Evolutionary conservation across 2,888 invertebrate genomes (phyloP), one percentile per base, ranked within the genome.

Genomic region (Acanthosepion pharaonis): DNA sequence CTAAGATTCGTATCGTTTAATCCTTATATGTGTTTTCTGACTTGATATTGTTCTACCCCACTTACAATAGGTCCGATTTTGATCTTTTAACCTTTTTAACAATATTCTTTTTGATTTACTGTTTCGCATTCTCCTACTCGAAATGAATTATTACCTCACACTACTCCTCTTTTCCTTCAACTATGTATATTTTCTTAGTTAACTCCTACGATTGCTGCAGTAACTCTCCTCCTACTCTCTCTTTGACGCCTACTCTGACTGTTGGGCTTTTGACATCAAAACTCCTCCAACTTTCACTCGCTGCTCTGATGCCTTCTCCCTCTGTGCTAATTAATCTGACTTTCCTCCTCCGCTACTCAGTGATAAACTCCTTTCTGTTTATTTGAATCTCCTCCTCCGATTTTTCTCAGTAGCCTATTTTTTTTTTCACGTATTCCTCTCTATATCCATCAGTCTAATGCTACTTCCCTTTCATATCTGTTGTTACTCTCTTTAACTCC

Each of bases 121-220:
- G n/a, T 78, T 78, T 78, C 78, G 78, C 78, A 78, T 78, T 78
- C 23, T 59, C 59, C 59, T 23, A 59, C 59, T 59, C n/a, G 11
- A 78, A 78, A 78, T 78, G 78, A 78, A 78, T 78, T n/a, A 78
- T 78, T 78, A 78, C 78, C 78, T 78, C 78, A 78, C n/a, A n/a
- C n/a, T 11, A 8, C 11, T 18, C n/a, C 48, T 28, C 20, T 92
- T 42, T 49, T 92, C 93, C 49, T 93, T 33, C 9, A 53, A 93
- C 25, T 53, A 92, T 92, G 25, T 93, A 5, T 25, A 23, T 51
- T 53, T 53, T n/a, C 53, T 93, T n/a, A 59, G 59, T 23, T 5
- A 23, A 49, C 93, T 93, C 93, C 51, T 93, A 48, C n/a, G n/a
- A 93, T 93, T 93, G 49, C n/a, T 49, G 49, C 93, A 78, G 78